Base-by-base conservation (phyloP, 2,113 vertebrate genomes). In the Grus americana region DNA sequence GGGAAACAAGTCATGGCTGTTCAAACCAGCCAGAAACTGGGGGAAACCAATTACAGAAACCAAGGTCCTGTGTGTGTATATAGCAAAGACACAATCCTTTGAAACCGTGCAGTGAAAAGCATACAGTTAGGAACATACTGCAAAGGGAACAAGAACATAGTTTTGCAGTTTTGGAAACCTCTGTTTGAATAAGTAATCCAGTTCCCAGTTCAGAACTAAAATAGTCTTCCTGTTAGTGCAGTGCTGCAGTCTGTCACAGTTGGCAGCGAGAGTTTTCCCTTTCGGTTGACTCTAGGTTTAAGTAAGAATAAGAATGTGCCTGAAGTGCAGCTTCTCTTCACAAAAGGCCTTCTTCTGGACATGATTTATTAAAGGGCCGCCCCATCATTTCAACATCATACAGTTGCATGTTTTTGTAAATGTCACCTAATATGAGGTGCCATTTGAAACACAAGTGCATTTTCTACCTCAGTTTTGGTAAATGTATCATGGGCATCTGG, bases 161-260 rank as follows among this genome's bases (percentile, higher is more conserved):
- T 81, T 94, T 73, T 86, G 79, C 75, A 85, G 79, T 86, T 94
- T 92, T 92, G 72, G 81, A 96, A 95, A 75, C 79, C 86, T 42
- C 70, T 87, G 40, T 88, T 94, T 88, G 94, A 95, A 67, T 84
- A 93, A 92, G 65, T 82, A 94, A 93, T 79, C 70, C 76, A 92
- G 89, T 92, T 95, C 89, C 68, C 61, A 86, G 44, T 85, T 84
- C 92, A 68, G 91, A 95, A 75, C 79, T 61, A 95, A 95, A 97
- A 92, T 89, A 97, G 89, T 84, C 50, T 94, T 96, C 94, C 95
- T 93, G 83, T 92, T 85, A 72, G 63, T 62, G 92, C 92, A 92
- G 76, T 79, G 76, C 92, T 93, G 76, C 92, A 95, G 83, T 86
- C 83, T 93, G 91, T 89, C 94, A 94, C 88, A 81, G 92, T 84